Evolutionary conservation across 2,888 invertebrate species (phyloP).

Genomic region (Himalopsyche kuldschensis): DNA sequence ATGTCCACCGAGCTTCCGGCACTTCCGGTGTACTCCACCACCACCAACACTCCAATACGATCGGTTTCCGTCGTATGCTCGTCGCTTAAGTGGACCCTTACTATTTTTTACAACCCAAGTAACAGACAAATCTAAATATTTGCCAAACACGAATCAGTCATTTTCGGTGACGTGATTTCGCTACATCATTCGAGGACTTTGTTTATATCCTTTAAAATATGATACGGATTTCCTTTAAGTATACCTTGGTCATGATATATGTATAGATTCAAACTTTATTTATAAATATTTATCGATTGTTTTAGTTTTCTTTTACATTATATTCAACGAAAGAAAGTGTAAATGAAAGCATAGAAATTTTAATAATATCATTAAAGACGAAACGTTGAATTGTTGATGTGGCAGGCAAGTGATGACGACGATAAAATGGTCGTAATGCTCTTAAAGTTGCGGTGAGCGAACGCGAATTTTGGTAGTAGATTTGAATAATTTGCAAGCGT

Average conservation of each 20-base stretch:
- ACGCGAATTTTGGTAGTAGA: too few relatives aligned
- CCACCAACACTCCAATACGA: not conserved
- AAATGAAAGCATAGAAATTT: too few relatives aligned
- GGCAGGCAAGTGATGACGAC: too few relatives aligned
- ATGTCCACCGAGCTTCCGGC: not conserved
- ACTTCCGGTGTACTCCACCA: not conserved
- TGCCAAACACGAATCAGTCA: not conserved
- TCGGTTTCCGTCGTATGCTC: not conserved
- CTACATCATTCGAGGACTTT: not conserved
- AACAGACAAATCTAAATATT: not conserved
- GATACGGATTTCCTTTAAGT: not conserved
- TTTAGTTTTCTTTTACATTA: too few relatives aligned
- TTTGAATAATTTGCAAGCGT: too few relatives aligned
- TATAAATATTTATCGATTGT: too few relatives aligned
- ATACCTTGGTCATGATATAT: not conserved
- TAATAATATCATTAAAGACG: too few relatives aligned
- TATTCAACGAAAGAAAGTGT: too few relatives aligned
- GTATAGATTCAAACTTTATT: too few relatives aligned
- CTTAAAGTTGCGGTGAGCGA: too few relatives aligned
- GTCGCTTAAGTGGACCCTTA: not conserved
- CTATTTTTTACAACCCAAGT: not conserved
- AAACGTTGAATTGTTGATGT: too few relatives aligned
- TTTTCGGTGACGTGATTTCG: not conserved
- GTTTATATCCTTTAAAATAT: not conserved
- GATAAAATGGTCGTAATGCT: too few relatives aligned